Conservation (phyloP, 2,888 invertebrate genomes). For the Schizaphis graminum region DNA sequence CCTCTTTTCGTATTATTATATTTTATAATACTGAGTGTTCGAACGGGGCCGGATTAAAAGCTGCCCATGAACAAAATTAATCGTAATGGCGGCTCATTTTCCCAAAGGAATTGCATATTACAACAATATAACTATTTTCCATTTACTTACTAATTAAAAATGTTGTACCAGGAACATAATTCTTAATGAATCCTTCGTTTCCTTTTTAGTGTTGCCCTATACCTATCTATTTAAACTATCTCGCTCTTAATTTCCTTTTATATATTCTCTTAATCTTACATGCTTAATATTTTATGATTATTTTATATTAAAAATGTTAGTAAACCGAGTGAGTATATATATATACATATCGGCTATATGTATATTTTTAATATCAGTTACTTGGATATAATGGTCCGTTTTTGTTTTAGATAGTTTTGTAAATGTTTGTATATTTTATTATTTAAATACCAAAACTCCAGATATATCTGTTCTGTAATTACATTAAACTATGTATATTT, state of each 20-base stretch:
- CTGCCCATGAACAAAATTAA: conserved; percentile 51
- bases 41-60: conserved; percentile 48
- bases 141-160: conserved; percentile 64
- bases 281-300: not conserved
- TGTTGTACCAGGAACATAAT: conserved; percentile 42
- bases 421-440: not conserved
- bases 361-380: not conserved
- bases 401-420: not conserved
- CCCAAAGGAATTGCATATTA: conserved; percentile 39
- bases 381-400: not conserved
- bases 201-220: not conserved
- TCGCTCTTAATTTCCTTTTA: conserved; percentile 39
- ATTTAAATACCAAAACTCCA: not conserved
- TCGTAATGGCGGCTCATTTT: conserved; percentile 25
- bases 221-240: conserved; percentile 39
- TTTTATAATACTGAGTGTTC: conserved; percentile 8
- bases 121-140: conserved; percentile 55
- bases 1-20: not conserved
- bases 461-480: not conserved
- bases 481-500: not conserved
- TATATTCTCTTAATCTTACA: conserved; percentile 22
- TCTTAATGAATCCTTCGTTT: conserved; percentile 58
- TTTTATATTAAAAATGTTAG: conserved; percentile 12
- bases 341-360: not conserved
- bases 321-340: not conserved